These are phyloP conservation scores for Tretioscincus oriximinensis DNA, from an alignment of 2,113 vertebrate genomes.

Conservation along the genomic window DNA sequence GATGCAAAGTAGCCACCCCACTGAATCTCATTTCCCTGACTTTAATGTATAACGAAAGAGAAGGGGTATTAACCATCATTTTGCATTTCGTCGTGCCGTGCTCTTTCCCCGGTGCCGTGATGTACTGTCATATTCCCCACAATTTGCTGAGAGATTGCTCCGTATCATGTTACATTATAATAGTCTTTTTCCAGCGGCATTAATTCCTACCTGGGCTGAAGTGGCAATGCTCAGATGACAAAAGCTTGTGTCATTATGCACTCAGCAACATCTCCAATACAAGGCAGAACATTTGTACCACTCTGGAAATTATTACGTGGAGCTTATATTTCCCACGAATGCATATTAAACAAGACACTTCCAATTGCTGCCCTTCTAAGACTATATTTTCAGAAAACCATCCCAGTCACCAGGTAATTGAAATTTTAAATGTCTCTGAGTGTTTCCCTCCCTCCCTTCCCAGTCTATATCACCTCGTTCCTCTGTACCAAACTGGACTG, in stretches of 20 bases:
- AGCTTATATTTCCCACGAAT: constrained; percentile 29
- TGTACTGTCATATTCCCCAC: background rate
- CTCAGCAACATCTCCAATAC: constrained; percentile 23
- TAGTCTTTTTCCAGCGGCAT: constrained; percentile 28
- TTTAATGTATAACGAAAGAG: constrained; percentile 32
- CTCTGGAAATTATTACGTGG: constrained; percentile 12
- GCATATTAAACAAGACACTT: background rate
- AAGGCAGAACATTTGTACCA: constrained; percentile 29
- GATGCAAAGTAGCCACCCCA: background rate
- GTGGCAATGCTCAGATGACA: constrained; percentile 23
- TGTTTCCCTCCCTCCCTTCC: background rate
- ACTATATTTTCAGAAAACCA: constrained; percentile 10
- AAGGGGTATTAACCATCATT: constrained; percentile 34
- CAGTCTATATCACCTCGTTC: background rate
- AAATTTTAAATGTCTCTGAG: constrained; percentile 1
- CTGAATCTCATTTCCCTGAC: constrained; percentile 27
- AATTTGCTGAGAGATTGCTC: constrained; percentile 36
- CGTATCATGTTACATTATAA: constrained; percentile 22
- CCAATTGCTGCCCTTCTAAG: background rate
- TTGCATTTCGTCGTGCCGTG: constrained; percentile 24
- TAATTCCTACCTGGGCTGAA: constrained; percentile 38
- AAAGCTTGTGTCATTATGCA: constrained; percentile 35
- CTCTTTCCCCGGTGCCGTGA: background rate
- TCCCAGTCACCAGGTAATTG: background rate
- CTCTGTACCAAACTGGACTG: background rate